Percentiles rank a stretch among this genome's conserved stretches.
phyloP scores from a whole-genome alignment of 92 coral and sea anemone genomes.

The Scolanthus callimorphus region DNA sequence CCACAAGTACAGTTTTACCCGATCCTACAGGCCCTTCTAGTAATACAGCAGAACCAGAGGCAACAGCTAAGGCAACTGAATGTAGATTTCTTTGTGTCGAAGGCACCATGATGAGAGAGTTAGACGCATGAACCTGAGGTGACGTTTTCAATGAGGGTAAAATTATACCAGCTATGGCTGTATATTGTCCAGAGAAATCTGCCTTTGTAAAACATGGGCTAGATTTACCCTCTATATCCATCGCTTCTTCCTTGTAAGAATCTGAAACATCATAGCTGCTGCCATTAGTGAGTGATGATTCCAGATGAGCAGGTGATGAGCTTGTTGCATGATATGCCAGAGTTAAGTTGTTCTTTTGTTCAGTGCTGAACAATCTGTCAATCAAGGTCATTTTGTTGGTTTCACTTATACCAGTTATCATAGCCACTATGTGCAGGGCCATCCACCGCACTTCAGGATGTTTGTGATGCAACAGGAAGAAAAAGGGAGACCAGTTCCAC shows the following conservation, averaged over 20 bases:
- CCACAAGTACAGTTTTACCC: conserved; percentile 87
- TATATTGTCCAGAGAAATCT: conserved; percentile 68
- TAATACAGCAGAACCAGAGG: conserved; percentile 76
- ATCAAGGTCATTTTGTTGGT: conserved; percentile 37
- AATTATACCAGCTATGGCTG: conserved; percentile 60
- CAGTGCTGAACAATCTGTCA: conserved; percentile 32
- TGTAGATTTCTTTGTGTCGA: conserved; percentile 72
- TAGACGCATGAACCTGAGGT: conserved; percentile 2
- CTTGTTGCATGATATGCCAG: background rate
- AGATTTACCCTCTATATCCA: conserved; percentile 3
- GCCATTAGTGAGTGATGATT: background rate
- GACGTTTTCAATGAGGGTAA: conserved; percentile 51
- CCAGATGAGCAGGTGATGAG: background rate
- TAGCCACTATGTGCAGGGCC: conserved; percentile 57
- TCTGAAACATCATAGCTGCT: background rate
- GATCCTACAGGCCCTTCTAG: conserved; percentile 89
- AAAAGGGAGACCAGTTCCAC: conserved; percentile 75
- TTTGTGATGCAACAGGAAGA: conserved; percentile 27
- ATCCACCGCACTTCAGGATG: conserved; percentile 49
- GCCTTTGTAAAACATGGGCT: conserved; percentile 47
- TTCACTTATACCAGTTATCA: conserved; percentile 73
- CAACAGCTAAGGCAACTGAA: conserved; percentile 78
- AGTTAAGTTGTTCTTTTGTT: conserved; percentile 28
- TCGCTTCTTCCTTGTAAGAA: background rate
- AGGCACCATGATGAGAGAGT: conserved; percentile 72